Evolutionary conservation across 37 sponge, comb jelly and placozoan genomes (phyloP), one percentile per base, ranked within the genome.

Genomic region (Spongilla lacustris): DNA sequence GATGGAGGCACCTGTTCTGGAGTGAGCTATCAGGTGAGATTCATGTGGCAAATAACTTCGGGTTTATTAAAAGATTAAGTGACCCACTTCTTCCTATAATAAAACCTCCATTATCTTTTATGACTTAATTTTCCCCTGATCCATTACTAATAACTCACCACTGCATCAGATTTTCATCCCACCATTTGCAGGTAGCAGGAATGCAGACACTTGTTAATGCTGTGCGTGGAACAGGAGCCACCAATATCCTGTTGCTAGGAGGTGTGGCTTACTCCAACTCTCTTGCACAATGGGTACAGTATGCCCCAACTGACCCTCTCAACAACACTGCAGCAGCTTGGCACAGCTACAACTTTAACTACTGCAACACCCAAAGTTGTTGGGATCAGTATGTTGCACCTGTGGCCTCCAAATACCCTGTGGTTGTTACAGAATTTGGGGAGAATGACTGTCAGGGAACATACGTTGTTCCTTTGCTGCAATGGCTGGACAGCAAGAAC

Each of bases 331-430:
- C 27, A 36, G 82, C 82, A 36, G 72, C 41, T 2, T 70, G 71
- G 71, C 82, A 82, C 46, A 70, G 71, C 82, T 82, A 82, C 73
- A 82, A 82, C 82, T 82, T 82, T 73, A 82, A 82, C 82, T 71
- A 82, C 41, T 82, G 82, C 49, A 70, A 36, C 71, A 69, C 37
- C 27, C 41, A 82, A 28, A 41, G 2, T 25, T 82, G 82, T 27
- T 82, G 82, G 82, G 36, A 82, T n/a, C n/a, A 35, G 71, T 82
- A 33, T 25, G 46, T 82, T 17, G 72, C 28, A 36, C 36, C 36
- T 21, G 82, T 82, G 41, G 41, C 26, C 22, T 71, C 36, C 0
- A 69, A 70, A n/a, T 69, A 36, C 17, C 82, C 82, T 10, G 72
- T 82, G 26, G 72, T 82, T 34, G 72, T 46, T 36, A 82, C 82